These are phyloP conservation scores for Adineta ricciae DNA, from an alignment of 2,888 invertebrate genomes.

Conservation along the genomic window DNA sequence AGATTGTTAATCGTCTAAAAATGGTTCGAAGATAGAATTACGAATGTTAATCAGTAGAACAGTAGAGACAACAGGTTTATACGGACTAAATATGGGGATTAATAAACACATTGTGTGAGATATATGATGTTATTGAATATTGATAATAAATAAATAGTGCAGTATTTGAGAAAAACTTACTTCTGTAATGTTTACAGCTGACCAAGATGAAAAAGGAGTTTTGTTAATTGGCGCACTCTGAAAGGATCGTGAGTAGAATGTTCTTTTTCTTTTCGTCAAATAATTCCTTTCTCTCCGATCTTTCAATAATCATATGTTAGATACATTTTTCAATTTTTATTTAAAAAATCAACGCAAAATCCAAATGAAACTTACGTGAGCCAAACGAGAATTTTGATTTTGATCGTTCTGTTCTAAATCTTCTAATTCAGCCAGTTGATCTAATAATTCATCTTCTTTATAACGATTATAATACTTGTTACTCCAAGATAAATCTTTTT, in stretches of 20 bases:
- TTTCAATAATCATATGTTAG: neutral
- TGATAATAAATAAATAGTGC: neutral
- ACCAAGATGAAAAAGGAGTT: neutral
- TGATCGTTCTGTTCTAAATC: slow-evolving; percentile 41
- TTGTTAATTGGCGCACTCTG: neutral
- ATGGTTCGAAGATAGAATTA: no score
- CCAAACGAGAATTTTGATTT: neutral
- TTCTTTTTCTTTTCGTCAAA: no score
- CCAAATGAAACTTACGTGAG: neutral
- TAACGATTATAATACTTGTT: slow-evolving; percentile 28
- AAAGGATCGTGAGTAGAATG: neutral
- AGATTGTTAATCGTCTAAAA: neutral
- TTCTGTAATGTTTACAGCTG: neutral
- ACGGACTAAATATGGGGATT: no score
- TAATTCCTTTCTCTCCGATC: neutral
- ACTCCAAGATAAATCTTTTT: slow-evolving; percentile 30
- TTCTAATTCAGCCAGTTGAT: slow-evolving; percentile 47
- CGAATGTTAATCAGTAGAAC: neutral
- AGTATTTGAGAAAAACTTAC: neutral
- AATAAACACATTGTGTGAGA: neutral
- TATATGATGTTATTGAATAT: no score
- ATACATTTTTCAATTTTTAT: neutral
- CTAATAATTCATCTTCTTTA: slow-evolving; percentile 44
- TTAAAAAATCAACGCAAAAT: no score
- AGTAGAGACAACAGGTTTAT: no score